These are phyloP conservation scores for Clarias pachynema DNA, from an alignment of 2,797 vertebrate genomes.

Conservation along the genomic window DNA sequence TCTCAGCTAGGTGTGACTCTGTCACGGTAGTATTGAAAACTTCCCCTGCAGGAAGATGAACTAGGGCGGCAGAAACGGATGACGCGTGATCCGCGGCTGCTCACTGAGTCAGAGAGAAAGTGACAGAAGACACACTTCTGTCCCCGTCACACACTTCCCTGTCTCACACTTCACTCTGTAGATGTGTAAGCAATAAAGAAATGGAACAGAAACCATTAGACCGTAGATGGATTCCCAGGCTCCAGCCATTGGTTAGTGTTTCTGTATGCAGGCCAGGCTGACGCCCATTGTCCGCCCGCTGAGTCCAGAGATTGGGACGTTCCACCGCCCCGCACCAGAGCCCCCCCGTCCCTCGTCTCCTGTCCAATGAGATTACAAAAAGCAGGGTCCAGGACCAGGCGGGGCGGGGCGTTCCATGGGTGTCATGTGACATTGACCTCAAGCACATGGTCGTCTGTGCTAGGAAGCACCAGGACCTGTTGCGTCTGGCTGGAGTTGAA, in stretches of 20 bases:
- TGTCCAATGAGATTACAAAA: slow-evolving; percentile 31
- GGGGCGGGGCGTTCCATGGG: slow-evolving; percentile 47
- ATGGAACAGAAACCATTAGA: slow-evolving; percentile 30
- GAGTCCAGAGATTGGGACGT: slow-evolving; percentile 17
- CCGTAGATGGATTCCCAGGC: slow-evolving; percentile 49
- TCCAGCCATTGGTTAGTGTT: slow-evolving; percentile 39
- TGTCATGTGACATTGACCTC: slow-evolving; percentile 96
- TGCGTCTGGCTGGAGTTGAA: slow-evolving; percentile 84
- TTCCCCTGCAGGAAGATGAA: not conserved
- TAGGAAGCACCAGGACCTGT: slow-evolving; percentile 91
- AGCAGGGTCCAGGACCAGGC: slow-evolving; percentile 23
- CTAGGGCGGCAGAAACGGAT: slow-evolving; percentile 54
- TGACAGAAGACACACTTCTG: slow-evolving; percentile 44
- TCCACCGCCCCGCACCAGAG: slow-evolving; percentile 30
- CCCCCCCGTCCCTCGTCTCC: slow-evolving; percentile 27
- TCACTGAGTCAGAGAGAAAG: slow-evolving; percentile 17
- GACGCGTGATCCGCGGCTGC: slow-evolving; percentile 54
- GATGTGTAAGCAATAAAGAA: slow-evolving; percentile 23
- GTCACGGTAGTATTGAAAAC: slow-evolving; percentile 26
- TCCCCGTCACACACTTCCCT: not conserved
- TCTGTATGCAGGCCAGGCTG: slow-evolving; percentile 32
- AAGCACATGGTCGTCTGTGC: slow-evolving; percentile 91
- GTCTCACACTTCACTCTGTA: not conserved
- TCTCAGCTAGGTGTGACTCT: slow-evolving; percentile 20
- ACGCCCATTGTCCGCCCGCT: slow-evolving; percentile 9